Conservation (phyloP, 2,797 vertebrate genomes). For the Oreochromis mossambicus region DNA sequence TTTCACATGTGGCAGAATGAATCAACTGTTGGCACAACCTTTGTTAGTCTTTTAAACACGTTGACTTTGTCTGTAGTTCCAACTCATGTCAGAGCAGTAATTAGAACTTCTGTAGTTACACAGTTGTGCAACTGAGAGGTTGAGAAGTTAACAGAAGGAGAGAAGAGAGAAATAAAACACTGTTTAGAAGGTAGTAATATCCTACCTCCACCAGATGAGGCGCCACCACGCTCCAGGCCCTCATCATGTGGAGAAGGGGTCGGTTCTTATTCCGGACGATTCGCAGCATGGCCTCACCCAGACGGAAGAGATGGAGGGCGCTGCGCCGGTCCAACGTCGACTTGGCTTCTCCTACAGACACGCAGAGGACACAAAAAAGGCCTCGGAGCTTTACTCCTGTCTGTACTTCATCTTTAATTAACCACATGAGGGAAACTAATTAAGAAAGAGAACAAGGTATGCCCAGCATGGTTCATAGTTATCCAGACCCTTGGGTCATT, state of each 20-base stretch:
- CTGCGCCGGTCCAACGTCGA: constrained; percentile 87
- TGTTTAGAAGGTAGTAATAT: neutral
- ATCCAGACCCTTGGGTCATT: neutral
- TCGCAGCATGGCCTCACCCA: constrained; percentile 91
- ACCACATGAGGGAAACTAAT: neutral
- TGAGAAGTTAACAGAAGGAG: neutral
- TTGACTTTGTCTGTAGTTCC: neutral
- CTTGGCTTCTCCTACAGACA: constrained; percentile 84
- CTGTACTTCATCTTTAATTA: neutral
- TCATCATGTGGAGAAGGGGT: constrained; percentile 89
- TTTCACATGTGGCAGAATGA: neutral
- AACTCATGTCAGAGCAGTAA: neutral
- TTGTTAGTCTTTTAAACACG: neutral
- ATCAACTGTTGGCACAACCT: neutral
- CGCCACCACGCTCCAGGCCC: constrained; percentile 94
- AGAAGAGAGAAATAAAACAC: neutral
- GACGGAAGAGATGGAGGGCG: constrained; percentile 90
- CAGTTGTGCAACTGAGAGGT: neutral
- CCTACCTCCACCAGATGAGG: constrained; percentile 93
- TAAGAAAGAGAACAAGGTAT: neutral
- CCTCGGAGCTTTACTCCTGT: neutral
- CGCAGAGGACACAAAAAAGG: neutral
- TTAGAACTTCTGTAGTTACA: neutral
- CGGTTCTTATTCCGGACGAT: constrained; percentile 86
- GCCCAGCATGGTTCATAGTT: neutral